These are phyloP conservation scores for Tachystola acroxantha DNA, from an alignment of 2,888 invertebrate genomes.

Conservation along the genomic window DNA sequence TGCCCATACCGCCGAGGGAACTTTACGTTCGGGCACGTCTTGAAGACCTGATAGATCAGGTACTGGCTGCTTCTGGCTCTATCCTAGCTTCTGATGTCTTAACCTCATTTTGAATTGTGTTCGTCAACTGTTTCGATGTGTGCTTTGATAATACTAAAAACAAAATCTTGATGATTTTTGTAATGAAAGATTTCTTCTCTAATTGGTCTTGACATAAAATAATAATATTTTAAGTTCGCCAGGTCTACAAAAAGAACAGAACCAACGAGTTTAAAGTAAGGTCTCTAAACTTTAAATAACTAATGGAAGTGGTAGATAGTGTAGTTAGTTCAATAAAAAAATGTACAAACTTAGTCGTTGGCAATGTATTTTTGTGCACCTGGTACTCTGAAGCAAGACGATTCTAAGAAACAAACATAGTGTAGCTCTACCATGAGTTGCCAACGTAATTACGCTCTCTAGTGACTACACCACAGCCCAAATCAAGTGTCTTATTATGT, in stretches of 20 bases:
- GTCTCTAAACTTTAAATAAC: constrained; percentile 15
- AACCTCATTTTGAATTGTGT: constrained; percentile 30
- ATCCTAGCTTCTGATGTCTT: constrained; percentile 42
- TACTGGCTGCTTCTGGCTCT: constrained; percentile 53
- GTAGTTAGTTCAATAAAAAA: constrained; percentile 36
- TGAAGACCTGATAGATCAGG: constrained; percentile 96
- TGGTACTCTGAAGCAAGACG: constrained; percentile 50
- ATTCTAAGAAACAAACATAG: constrained; percentile 18
- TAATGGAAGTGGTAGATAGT: constrained; percentile 36
- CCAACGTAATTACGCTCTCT: too few species aligned
- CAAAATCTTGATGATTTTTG: too few species aligned
- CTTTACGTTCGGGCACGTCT: constrained; percentile 89
- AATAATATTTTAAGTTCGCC: constrained; percentile 45
- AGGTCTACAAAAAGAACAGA: constrained; percentile 72
- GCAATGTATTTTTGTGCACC: constrained; percentile 73
- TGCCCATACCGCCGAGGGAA: constrained; percentile 91
- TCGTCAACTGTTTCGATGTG: too few species aligned
- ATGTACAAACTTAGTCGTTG: constrained; percentile 62
- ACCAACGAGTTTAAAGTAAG: constrained; percentile 64
- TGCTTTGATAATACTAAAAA: too few species aligned
- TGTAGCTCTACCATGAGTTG: too few species aligned
- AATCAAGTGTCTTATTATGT: too few species aligned
- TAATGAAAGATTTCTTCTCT: too few species aligned
- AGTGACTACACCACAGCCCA: too few species aligned
- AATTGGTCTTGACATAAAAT: neutral